A percentile compares a stretch with the other conserved stretches of the same genome.
phyloP scores from a whole-genome alignment of 2,113 vertebrate species.

The Barnardius zonarius region DNA sequence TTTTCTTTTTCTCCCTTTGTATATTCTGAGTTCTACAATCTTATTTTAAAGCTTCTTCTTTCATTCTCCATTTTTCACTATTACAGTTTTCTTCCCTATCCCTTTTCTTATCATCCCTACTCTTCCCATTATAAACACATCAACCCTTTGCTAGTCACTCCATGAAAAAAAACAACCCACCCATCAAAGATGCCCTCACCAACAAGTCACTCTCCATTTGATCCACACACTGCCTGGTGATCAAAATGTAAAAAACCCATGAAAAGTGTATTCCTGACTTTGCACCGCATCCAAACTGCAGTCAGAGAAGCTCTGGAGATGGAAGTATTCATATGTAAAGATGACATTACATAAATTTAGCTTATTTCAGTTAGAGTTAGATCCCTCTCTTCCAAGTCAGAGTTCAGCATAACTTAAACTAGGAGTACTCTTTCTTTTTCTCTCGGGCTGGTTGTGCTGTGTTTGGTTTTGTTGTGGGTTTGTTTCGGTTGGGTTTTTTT shows the following conservation, averaged over 20 bases:
- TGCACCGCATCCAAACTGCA: not conserved
- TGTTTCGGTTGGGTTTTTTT: not conserved
- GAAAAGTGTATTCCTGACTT: not conserved
- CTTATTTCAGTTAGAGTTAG: not conserved
- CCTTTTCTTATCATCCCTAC: not conserved
- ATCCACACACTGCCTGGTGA: not conserved
- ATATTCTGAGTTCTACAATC: not conserved
- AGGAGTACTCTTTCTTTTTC: accelerated
- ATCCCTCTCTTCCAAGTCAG: not conserved
- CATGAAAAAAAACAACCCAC: not conserved
- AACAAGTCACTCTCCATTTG: not conserved
- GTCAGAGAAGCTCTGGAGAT: not conserved
- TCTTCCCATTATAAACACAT: not conserved
- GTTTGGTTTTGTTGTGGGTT: not conserved
- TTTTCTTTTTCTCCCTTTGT: not conserved
- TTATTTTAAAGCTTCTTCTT: not conserved
- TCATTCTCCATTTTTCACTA: not conserved
- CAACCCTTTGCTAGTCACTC: not conserved
- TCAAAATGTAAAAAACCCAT: not conserved
- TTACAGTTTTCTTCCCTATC: not conserved
- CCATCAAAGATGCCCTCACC: not conserved
- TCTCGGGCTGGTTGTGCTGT: not conserved
- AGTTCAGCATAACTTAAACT: not conserved
- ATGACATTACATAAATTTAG: not conserved
- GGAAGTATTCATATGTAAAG: not conserved